Evolutionary conservation across 2,797 vertebrate species (phyloP), one percentile per base, ranked within the genome.

Genomic region (Paedocypris micromegethes): DNA sequence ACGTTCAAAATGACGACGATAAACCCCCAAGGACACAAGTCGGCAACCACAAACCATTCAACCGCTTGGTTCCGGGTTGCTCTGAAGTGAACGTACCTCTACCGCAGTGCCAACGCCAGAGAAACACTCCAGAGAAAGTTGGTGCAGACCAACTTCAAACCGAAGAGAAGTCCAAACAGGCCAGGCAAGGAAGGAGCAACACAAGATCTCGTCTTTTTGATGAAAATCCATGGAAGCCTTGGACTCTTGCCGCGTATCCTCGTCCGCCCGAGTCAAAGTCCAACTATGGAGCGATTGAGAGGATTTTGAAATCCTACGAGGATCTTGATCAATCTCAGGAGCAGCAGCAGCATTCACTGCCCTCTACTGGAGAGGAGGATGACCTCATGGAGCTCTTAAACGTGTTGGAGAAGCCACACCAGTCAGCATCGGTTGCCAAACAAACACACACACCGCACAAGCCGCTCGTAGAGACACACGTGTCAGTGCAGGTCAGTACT

Each of bases 251-350:
- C 6, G 92, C 93, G 3, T 93, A 94, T 72, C 95, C 95, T 0
- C 91, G 93, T 9, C 94, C 93, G 4, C 89, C 93, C 70, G 94
- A 96, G 61, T 93, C 97, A 58, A 90, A 91, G 73, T 99, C 96
- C 0, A 98, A 98, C 86, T 97, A 97, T 2, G 93, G 95, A 6
- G 94, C 95, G 51, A 89, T 97, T 72, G 93, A 97, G 83, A 92
- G 91, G 80, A 92, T 98, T 79, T 79, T 98, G 79, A 95, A 92
- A 88, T 93, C 88, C 78, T 97, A 94, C 41, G 92, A 97, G 83
- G 89, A 83, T 46, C 85, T 92, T 46, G 88, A 69, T 46, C 81
- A 85, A 79, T 61, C 50, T 43, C 67, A 48, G 44, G 67, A 62
- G 42, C 48, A 59, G 38, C 48, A 59, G 38, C 49, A 53, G 42